Evolutionary conservation across 2,113 vertebrate species (phyloP), one percentile per base, ranked within the genome.

Genomic region (Barnardius zonarius): DNA sequence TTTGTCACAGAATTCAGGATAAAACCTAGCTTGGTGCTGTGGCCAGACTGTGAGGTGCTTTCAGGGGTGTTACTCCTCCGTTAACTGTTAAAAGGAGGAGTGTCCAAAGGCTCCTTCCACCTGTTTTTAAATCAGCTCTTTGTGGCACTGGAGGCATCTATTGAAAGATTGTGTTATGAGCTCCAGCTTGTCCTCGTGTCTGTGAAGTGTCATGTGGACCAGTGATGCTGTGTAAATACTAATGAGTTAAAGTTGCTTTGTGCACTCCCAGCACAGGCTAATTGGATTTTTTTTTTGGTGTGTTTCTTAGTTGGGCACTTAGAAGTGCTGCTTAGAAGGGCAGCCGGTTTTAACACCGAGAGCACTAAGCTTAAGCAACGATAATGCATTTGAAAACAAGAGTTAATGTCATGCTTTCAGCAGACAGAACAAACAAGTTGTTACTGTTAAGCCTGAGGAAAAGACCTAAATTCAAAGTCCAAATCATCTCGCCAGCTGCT

Each of bases 391-490:
- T 91, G 64, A 81, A 87, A 66, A 39, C 57, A 86, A 88, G 74
- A 82, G 63, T 77, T 96, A 94, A 88, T 94, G 88, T 90, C 22
- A 4, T 3, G 16, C 70, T 96, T 96, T 84, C 64, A 90, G 41
- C 72, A 93, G 55, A 20, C 61, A 96, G 90, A 82, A 86, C 69
- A 96, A 96, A 93, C 51, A 97, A 86, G 52, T 86, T 94, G 76
- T 94, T 97, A 90, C 79, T 92, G 28, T 96, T 96, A 86, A 83
- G 61, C 70, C 51, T 54, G 37, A 88, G 86, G 87, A 95, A 90
- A 86, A 46, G 74, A 76, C 17, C 75, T 91, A 88, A 96, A 95
- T 95, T 97, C 91, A 93, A 97, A 94, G 81, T 89, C 93, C 85
- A 68, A 62, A 68, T 95, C 78, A 93, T 77, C 19, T 91, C 1